Conservation (phyloP, 1,140 invertebrate species). For the Piezodorus guildinii region DNA sequence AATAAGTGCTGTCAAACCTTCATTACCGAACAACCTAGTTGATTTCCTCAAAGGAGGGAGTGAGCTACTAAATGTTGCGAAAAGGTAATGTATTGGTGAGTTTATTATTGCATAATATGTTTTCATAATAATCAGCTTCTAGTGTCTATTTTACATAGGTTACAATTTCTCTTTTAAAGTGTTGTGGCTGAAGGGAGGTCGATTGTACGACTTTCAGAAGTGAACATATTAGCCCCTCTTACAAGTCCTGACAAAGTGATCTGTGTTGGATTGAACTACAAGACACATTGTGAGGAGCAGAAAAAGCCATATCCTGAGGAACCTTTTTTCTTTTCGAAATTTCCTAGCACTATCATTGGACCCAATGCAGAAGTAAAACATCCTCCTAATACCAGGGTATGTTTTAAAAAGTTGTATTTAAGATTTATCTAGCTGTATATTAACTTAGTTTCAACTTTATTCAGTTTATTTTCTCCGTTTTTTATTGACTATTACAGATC, state of each 20-base stretch:
- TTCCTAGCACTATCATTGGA: constrained; percentile 60
- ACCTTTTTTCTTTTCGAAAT: constrained; percentile 72
- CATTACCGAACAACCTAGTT: constrained; percentile 44
- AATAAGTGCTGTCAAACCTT: constrained; percentile 43
- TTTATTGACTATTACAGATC: too few relatives aligned
- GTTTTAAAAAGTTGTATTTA: too few relatives aligned
- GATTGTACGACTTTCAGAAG: constrained; percentile 38
- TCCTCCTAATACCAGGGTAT: constrained; percentile 51
- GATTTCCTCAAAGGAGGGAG: constrained; percentile 42
- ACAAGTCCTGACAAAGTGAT: constrained; percentile 61
- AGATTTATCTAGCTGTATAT: neutral
- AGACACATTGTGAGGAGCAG: constrained; percentile 66
- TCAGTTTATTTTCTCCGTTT: too few relatives aligned
- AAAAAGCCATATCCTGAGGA: constrained; percentile 53
- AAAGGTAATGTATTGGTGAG: constrained; percentile 33
- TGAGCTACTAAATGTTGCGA: constrained; percentile 38
- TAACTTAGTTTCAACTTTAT: too few relatives aligned
- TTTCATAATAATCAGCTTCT: neutral
- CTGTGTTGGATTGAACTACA: constrained; percentile 69
- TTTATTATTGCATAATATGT: neutral
- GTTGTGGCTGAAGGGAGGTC: constrained; percentile 44
- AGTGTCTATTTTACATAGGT: constrained; percentile 30
- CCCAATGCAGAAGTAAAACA: constrained; percentile 57
- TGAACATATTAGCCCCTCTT: constrained; percentile 51
- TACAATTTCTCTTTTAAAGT: constrained; percentile 31